Conservation (phyloP, 2,888 invertebrate species). For the Sinotaia quadrata region DNA sequence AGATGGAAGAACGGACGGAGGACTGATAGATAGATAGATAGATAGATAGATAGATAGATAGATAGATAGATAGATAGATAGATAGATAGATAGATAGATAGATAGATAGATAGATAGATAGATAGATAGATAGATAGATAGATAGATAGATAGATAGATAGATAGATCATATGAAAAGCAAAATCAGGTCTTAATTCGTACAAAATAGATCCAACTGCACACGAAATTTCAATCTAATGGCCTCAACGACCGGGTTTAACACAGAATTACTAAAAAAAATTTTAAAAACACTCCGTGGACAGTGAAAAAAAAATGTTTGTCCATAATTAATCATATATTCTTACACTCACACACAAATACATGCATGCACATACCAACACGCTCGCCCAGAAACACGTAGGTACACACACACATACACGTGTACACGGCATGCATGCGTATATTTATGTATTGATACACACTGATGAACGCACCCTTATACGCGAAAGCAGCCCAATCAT, state of each 20-base stretch:
- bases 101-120: background rate
- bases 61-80: slow-evolving; percentile 5
- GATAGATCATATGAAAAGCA: background rate
- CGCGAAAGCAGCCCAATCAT: background rate
- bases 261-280: too few species aligned
- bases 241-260: too few species aligned
- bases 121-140: background rate
- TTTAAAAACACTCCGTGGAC: too few species aligned
- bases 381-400: too few species aligned
- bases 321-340: too few species aligned
- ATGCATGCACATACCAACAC: too few species aligned
- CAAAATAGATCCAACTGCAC: too few species aligned
- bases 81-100: slow-evolving; percentile 8
- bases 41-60: background rate
- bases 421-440: too few species aligned
- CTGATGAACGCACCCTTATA: background rate
- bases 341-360: background rate
- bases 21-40: background rate
- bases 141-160: slow-evolving; percentile 1
- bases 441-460: background rate
- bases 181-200: too few species aligned
- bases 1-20: background rate
- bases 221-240: too few species aligned
- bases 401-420: too few species aligned
- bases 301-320: too few species aligned